Conservation (phyloP, 2,797 vertebrate genomes). For the Pelochelys cantorii region DNA sequence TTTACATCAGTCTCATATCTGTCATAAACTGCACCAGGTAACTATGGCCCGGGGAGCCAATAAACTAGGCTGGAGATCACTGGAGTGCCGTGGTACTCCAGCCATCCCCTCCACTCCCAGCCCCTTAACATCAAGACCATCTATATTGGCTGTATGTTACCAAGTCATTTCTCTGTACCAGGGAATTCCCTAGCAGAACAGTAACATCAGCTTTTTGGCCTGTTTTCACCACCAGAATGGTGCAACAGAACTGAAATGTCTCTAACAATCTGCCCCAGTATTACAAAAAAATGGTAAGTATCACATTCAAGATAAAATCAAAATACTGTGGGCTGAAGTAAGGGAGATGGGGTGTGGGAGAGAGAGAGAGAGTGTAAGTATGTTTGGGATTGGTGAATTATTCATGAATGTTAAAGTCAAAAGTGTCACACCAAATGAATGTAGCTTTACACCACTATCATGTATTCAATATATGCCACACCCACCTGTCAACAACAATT, state of each 20-base stretch:
- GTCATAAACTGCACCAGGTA: neutral
- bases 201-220: neutral
- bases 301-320: neutral
- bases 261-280: neutral
- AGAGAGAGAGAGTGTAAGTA: neutral
- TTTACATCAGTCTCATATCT: neutral
- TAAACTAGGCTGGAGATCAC: neutral
- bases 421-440: neutral
- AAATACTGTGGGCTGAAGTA: neutral
- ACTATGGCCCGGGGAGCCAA: accelerated
- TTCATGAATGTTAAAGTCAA: neutral
- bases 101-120: neutral
- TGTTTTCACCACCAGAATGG: neutral
- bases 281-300: accelerated
- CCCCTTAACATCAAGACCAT: neutral
- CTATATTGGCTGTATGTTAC: neutral
- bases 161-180: neutral
- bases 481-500: too few relatives aligned
- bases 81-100: neutral
- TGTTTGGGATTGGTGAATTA: neutral
- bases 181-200: neutral
- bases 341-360: neutral
- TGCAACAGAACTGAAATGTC: neutral
- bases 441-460: neutral
- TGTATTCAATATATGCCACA: accelerated